A percentile compares a stretch with the other conserved stretches of the same genome.
Evolutionary conservation across 2,888 invertebrate genomes (phyloP).

Genomic region (Gymnoscelis rufifasciata): DNA sequence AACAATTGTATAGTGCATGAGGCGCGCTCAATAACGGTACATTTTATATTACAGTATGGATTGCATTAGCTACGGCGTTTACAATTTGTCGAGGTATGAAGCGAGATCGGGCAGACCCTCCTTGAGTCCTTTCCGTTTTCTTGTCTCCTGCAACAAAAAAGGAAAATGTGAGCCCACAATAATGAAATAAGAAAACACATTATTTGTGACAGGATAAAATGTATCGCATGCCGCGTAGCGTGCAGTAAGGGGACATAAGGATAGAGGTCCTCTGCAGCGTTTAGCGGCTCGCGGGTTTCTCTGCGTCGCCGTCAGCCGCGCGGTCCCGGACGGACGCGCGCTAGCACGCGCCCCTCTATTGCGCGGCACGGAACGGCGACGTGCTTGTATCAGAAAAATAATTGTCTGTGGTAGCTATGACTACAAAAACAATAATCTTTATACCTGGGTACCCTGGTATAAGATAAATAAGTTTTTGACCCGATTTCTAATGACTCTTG

Average conservation of each 20-base stretch:
- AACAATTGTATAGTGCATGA: conserved; percentile 52
- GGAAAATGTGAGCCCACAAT: no score
- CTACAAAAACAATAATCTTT: no score
- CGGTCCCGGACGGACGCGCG: conserved; percentile 61
- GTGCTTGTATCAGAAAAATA: no score
- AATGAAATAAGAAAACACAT: not conserved
- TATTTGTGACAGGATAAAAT: conserved; percentile 29
- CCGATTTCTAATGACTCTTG: no score
- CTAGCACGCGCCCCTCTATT: conserved; percentile 46
- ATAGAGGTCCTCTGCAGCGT: conserved; percentile 90
- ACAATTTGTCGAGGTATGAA: conserved; percentile 99
- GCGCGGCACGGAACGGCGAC: conserved; percentile 53
- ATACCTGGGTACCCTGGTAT: no score
- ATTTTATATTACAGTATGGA: conserved; percentile 68
- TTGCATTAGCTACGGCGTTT: conserved; percentile 80
- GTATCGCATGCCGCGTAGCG: conserved; percentile 79
- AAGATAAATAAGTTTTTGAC: no score
- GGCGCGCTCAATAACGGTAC: conserved; percentile 63
- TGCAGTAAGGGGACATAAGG: conserved; percentile 85
- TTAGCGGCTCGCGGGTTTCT: conserved; percentile 70
- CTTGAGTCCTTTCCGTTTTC: conserved; percentile 99
- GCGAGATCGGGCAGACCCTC: conserved; percentile 97
- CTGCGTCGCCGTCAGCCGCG: conserved; percentile 81
- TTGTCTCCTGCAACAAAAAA: conserved; percentile 84
- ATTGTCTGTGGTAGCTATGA: no score